Evolutionary conservation across 2,888 invertebrate species (phyloP), one percentile per base, ranked within the genome.

Genomic region (Xanthorhoe spadicearia): DNA sequence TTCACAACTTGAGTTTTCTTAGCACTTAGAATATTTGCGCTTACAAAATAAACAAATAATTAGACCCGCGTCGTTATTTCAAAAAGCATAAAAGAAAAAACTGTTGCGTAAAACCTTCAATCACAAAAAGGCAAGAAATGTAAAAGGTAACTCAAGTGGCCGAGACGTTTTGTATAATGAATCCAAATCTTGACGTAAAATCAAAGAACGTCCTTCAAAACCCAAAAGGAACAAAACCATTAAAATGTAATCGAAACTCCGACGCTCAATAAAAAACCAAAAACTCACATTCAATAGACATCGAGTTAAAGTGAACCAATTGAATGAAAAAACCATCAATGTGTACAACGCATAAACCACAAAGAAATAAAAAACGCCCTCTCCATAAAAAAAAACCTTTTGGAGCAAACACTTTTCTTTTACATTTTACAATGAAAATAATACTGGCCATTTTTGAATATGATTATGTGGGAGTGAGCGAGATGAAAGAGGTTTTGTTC

Each of bases 391-490:
- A 73, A 79, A 80, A 74, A 76, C 83, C 86, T 87, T 89, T 86
- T 85, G 80, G 69, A 67, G 70, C 82, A 87, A 83, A 86, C 85
- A 86, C 77, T 83, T 82, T 80, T 81, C 79, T 79, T 83, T 73
- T 72, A 70, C 74, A 78, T 80, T 79, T 81, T 82, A 83, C 80
- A 83, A 83, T 78, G 77, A 80, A 83, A 77, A 74, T 79, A 83
- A 82, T 83, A 87, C 87, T 88, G 86, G 86, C 86, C 86, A 88
- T 90, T 88, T 68, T 88, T 86, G 83, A 87, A 87, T 88, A 77
- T 86, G 81, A 84, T 87, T 84, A 83, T 82, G 77, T 70, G 74
- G 55, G 79, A 72, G 76, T 35, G 81, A 85, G 73, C 56, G 82
- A 74, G 85, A 85, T 61, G 70, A 74, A 71, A 77, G 75, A 84